Conservation (phyloP, 35 echinoderm and acorn worm species). For the Apostichopus parvimensis region DNA sequence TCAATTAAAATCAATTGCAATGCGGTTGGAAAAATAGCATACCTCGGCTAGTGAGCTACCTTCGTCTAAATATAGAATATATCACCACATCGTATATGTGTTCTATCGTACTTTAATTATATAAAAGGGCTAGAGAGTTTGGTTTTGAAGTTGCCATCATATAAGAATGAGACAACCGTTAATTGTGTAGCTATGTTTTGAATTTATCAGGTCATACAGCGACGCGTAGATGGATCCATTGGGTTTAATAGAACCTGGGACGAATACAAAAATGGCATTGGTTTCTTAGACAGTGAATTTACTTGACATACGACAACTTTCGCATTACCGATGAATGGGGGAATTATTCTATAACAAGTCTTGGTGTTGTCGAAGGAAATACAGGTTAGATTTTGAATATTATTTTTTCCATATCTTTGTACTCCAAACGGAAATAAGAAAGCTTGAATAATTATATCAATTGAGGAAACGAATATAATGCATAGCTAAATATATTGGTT, state of each 20-base stretch:
- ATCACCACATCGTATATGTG: not conserved
- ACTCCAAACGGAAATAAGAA: too few species aligned
- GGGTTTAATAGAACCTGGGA: constrained; percentile 20
- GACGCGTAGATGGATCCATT: not conserved
- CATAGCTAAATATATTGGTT: too few species aligned
- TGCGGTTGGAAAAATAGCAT: not conserved
- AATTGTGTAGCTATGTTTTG: not conserved
- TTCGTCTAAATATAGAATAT: not conserved
- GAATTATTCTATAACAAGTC: too few species aligned
- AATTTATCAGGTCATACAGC: not conserved
- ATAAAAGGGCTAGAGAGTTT: not conserved
- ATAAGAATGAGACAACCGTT: not conserved
- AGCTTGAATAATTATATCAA: too few species aligned
- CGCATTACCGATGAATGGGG: too few species aligned
- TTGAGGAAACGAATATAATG: too few species aligned
- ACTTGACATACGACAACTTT: too few species aligned
- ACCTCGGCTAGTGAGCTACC: not conserved
- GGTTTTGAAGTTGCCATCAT: not conserved
- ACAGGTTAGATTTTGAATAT: too few species aligned
- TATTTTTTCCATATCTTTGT: too few species aligned
- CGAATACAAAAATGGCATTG: constrained; percentile 13
- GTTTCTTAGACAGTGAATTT: not conserved
- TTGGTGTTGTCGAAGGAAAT: too few species aligned
- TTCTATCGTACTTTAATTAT: too few species aligned
- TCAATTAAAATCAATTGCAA: not conserved